These are phyloP conservation scores for Arrhamphus sclerolepis DNA, from an alignment of 2,797 vertebrate genomes.

Conservation along the genomic window DNA sequence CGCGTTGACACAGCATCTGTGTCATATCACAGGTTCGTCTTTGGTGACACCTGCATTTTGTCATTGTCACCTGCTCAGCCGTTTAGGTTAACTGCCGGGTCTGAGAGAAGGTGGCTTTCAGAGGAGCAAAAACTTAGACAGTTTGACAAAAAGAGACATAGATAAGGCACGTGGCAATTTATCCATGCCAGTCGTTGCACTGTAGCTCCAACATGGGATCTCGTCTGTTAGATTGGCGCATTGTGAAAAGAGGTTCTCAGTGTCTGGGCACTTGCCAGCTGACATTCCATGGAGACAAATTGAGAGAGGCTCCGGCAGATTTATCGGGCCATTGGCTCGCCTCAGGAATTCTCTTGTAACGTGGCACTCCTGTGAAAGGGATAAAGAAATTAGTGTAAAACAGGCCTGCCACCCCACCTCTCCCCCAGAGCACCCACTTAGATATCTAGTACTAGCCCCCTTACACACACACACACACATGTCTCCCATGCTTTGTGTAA, in stretches of 20 bases:
- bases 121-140: slow-evolving; percentile 63
- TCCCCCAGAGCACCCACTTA: slow-evolving; percentile 52
- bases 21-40: slow-evolving; percentile 72
- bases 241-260: slow-evolving; percentile 80
- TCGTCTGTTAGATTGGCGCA: slow-evolving; percentile 78
- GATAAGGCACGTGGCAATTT: slow-evolving; percentile 80
- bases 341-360: slow-evolving; percentile 85
- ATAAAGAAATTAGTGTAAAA: slow-evolving; percentile 84
- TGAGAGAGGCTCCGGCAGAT: slow-evolving; percentile 82
- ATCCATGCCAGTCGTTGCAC: slow-evolving; percentile 73
- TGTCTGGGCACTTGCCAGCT: slow-evolving; percentile 82
- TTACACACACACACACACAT: slow-evolving; percentile 14
- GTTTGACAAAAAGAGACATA: slow-evolving; percentile 73
- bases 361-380: slow-evolving; percentile 82
- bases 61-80: slow-evolving; percentile 74
- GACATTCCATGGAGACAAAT: slow-evolving; percentile 84
- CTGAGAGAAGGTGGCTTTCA: slow-evolving; percentile 70
- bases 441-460: slow-evolving; percentile 37
- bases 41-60: slow-evolving; percentile 75
- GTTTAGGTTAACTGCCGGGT: slow-evolving; percentile 72
- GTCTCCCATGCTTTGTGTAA: slow-evolving; percentile 52
- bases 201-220: slow-evolving; percentile 77
- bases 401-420: slow-evolving; percentile 49
- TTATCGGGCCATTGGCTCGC: slow-evolving; percentile 83
- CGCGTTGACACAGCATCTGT: slow-evolving; percentile 70